These are phyloP conservation scores for Callyntrura guangdongensis DNA, from an alignment of 2,888 invertebrate genomes.

Conservation along the genomic window DNA sequence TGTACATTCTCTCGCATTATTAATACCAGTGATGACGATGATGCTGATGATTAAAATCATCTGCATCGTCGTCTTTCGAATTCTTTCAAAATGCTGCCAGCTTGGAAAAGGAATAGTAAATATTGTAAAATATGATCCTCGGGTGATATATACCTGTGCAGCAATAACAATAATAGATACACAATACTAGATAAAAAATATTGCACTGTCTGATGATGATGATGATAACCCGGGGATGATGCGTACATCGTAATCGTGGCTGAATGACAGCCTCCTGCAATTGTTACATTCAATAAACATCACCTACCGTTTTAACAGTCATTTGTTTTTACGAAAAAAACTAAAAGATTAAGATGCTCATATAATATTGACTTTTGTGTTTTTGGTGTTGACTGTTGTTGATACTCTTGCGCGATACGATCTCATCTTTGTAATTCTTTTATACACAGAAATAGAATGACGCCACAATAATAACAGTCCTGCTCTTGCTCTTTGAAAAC, in stretches of 20 bases:
- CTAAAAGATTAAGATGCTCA: background rate
- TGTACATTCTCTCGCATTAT: background rate
- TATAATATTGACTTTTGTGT: background rate
- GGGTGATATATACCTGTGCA: background rate
- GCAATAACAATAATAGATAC: background rate
- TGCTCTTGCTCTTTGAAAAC: background rate
- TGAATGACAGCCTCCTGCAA: background rate
- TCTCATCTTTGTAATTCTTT: background rate
- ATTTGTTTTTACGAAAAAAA: slow-evolving; percentile 4
- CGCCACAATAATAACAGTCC: background rate
- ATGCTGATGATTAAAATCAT: slow-evolving; percentile 45
- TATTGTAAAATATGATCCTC: background rate
- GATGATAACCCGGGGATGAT: slow-evolving; percentile 32
- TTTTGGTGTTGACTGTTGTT: slow-evolving; percentile 12
- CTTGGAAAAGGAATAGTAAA: background rate
- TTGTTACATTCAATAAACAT: slow-evolving; percentile 31
- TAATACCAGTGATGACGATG: background rate
- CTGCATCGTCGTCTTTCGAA: slow-evolving; percentile 25
- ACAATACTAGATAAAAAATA: slow-evolving; percentile 36
- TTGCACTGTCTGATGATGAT: slow-evolving; percentile 25
- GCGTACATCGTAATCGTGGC: background rate
- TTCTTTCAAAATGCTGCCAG: background rate
- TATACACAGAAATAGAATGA: background rate
- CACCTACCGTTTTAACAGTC: slow-evolving; percentile 49
- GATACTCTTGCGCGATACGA: background rate